A percentile compares a stretch with the other conserved stretches of the same genome.
These are phyloP conservation scores for Psococerastis gibbosa DNA, from an alignment of 2,888 invertebrate genomes.

Conservation along the genomic window DNA sequence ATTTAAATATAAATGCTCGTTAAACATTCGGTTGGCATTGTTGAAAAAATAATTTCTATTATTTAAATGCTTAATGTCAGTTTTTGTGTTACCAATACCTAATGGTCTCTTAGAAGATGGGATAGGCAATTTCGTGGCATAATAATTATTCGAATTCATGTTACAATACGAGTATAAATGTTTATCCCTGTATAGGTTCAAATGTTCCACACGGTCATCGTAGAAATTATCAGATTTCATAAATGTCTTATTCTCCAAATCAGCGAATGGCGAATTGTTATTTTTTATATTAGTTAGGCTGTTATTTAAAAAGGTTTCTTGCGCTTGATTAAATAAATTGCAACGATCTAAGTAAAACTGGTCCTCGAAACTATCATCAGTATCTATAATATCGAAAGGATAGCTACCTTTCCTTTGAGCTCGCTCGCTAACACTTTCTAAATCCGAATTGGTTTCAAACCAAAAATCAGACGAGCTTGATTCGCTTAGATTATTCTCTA, in stretches of 20 bases:
- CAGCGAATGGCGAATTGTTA: constrained; percentile 4
- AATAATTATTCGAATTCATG: constrained; percentile 1
- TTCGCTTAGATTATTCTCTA: constrained; percentile 1
- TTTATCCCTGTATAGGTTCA: constrained; percentile 2
- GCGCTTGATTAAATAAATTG: neutral
- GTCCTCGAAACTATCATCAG: constrained; percentile 5
- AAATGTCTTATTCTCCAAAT: constrained; percentile 5
- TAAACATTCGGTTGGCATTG: constrained; percentile 10
- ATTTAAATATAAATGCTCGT: constrained; percentile 7
- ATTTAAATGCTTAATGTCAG: constrained; percentile 8
- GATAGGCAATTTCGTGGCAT: constrained; percentile 6
- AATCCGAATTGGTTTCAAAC: constrained; percentile 10
- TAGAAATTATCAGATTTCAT: constrained; percentile 4
- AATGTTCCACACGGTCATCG: constrained; percentile 5
- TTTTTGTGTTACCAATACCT: constrained; percentile 7
- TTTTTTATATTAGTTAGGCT: constrained; percentile 9
- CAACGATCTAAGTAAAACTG: constrained; percentile 3
- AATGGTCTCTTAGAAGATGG: constrained; percentile 7
- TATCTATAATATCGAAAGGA: constrained; percentile 5
- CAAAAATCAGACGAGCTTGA: constrained; percentile 3
- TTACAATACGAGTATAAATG: constrained; percentile 6
- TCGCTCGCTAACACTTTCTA: neutral
- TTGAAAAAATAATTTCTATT: constrained; percentile 10
- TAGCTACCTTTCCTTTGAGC: neutral
- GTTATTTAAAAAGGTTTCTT: constrained; percentile 8